These are phyloP conservation scores for Armadillidium nasatum DNA, from an alignment of 1,140 invertebrate species.

Conservation along the genomic window DNA sequence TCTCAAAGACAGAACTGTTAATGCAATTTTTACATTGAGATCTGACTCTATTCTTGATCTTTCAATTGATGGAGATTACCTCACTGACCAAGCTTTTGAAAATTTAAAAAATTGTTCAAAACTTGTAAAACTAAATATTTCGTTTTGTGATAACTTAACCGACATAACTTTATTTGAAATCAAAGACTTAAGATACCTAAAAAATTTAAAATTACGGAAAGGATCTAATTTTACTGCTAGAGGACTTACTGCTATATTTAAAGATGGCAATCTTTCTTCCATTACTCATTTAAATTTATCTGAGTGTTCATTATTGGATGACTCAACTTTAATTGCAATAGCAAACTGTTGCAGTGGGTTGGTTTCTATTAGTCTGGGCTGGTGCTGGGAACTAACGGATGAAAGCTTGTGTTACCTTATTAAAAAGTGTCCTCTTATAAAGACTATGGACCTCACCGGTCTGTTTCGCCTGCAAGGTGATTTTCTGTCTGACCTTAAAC, in stretches of 20 bases:
- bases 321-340: background rate
- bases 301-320: background rate
- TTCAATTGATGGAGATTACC: background rate
- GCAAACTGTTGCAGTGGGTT: background rate
- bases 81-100: background rate
- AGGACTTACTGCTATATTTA: background rate
- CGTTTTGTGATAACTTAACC: background rate
- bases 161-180: background rate
- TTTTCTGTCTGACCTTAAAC: background rate
- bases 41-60: background rate
- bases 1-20: background rate
- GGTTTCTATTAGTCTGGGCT: background rate
- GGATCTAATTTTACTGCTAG: background rate
- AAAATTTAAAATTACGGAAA: constrained; percentile 1
- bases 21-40: background rate
- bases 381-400: constrained; percentile 1
- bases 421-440: background rate
- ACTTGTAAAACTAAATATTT: background rate
- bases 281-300: background rate
- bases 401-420: background rate
- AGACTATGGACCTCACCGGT: background rate
- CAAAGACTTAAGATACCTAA: background rate
- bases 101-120: background rate
- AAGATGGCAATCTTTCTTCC: background rate
- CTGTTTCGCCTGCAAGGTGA: background rate